phyloP scores from a whole-genome alignment of 2,888 invertebrate species.

The Hyppa rectilinea region DNA sequence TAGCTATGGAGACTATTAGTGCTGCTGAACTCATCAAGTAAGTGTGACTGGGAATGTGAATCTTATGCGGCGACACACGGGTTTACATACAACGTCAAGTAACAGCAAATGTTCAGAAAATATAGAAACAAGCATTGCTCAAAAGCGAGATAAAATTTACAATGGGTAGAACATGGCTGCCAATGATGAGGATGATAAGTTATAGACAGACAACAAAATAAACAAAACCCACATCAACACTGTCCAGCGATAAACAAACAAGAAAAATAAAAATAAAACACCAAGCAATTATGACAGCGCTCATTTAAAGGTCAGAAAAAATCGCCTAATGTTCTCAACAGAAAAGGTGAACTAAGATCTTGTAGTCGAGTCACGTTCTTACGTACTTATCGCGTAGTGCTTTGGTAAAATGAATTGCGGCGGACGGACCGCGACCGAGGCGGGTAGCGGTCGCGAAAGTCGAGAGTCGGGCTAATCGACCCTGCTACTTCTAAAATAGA shows the following conservation, averaged over 20 bases:
- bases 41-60: too few species aligned
- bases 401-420: conserved; percentile 83
- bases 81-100: too few species aligned
- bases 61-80: too few species aligned
- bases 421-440: conserved; percentile 67
- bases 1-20: too few species aligned
- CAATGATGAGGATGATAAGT: background rate
- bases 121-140: background rate
- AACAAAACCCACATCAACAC: background rate
- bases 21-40: too few species aligned
- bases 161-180: background rate
- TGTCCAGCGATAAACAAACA: conserved; percentile 12
- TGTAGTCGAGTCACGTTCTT: conserved; percentile 77
- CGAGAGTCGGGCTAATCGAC: conserved; percentile 50
- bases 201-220: background rate
- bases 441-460: conserved; percentile 44
- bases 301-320: conserved; percentile 52
- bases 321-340: conserved; percentile 52
- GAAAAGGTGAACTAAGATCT: conserved; percentile 71
- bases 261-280: conserved; percentile 26
- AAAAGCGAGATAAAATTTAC: background rate
- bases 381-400: conserved; percentile 81
- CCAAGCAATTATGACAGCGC: conserved; percentile 48
- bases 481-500: conserved; percentile 27
- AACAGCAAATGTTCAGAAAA: background rate